These are phyloP conservation scores for Sarcophaga bullata DNA, from an alignment of 1,140 invertebrate species.

Conservation along the genomic window DNA sequence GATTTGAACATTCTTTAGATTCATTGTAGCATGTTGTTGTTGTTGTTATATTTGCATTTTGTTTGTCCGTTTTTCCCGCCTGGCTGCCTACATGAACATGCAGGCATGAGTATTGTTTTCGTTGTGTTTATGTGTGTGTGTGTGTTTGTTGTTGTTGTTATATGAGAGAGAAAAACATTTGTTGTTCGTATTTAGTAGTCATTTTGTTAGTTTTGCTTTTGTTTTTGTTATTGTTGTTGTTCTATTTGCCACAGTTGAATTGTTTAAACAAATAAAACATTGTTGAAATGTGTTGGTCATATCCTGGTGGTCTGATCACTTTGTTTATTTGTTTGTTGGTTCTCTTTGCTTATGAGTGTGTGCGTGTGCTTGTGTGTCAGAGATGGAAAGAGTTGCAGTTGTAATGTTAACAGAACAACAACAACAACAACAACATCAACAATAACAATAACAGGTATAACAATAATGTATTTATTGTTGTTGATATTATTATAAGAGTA, in stretches of 20 bases:
- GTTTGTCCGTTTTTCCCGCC: neutral
- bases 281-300: constrained; percentile 21
- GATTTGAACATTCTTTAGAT: constrained; percentile 8
- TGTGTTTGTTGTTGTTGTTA: neutral
- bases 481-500: neutral
- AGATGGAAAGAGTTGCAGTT: constrained; percentile 9
- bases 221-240: neutral
- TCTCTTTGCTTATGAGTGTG: neutral
- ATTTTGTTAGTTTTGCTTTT: neutral
- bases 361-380: neutral
- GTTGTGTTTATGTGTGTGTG: neutral
- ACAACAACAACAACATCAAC: neutral
- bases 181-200: neutral
- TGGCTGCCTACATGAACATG: neutral
- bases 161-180: neutral
- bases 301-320: constrained; percentile 20
- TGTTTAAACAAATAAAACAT: constrained; percentile 21
- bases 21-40: neutral
- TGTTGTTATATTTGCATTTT: neutral
- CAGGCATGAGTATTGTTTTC: neutral
- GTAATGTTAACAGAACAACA: constrained; percentile 15
- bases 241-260: constrained; percentile 11
- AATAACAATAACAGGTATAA: neutral
- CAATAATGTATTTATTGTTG: constrained; percentile 6
- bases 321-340: neutral